Evolutionary conservation across 37 sponge, comb jelly and placozoan genomes (phyloP), one percentile per base, ranked within the genome.

Genomic region (Petrosia ficiformis): DNA sequence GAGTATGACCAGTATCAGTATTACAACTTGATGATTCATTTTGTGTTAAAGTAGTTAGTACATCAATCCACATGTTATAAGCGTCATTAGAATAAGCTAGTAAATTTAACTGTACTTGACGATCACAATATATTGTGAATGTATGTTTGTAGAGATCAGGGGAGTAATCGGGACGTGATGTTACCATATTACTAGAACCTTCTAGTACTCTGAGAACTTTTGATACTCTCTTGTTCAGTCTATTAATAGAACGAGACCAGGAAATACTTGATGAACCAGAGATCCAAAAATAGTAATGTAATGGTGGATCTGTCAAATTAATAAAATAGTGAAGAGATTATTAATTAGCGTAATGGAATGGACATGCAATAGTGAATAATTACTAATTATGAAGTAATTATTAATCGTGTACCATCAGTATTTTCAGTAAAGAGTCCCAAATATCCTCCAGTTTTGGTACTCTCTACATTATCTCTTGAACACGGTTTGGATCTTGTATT

Each of bases 271-370:
- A 54, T 10, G 6, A 44, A 0, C 32, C 37, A 1, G n/a, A 2
- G 31, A 87, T n/a, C 68, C 88, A 72, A 63, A 92, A 92, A 72
- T 66, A 87, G 63, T 44, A 66, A 42, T 87, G 77, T 35, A 60
- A 38, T 3, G 78, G 34, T 1, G 92, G 88, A 34, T 77, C 92
- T 91, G 78, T 10, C 22, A 6, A 40, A 64, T 64, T 26, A 64
- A 24, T 26, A 8, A 64, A 22, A 64, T 28, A 64, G 8, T 22
- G 14, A 64, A 64, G 8, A 64, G 11, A n/a, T n/a, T n/a, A n/a
- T n/a, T 24, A 64, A 29, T 30, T 30, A 64, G 32, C 10, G n/a
- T 29, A 8, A 8, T 29, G n/a, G 28, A 64, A 64, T 64, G 8
- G 28, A 22, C 11, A 24, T 26, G n/a, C n/a, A n/a, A n/a, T n/a